Conservation (phyloP, 1,140 invertebrate genomes). For the Zaprionus capensis region DNA sequence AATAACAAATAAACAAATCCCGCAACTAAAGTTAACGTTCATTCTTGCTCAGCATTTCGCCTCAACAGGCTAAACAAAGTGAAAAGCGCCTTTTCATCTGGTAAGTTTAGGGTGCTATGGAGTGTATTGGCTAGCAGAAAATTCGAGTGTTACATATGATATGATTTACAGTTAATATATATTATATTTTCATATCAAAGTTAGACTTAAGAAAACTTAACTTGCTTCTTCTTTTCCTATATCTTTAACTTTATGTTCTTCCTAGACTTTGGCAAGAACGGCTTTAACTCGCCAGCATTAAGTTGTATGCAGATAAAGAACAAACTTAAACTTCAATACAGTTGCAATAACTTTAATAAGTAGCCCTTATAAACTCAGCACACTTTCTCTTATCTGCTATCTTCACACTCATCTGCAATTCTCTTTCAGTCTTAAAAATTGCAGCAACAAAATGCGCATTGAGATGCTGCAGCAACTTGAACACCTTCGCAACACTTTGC, state of each 20-base stretch:
- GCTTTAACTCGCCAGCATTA: too few relatives aligned
- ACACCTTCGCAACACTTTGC: conserved; percentile 33
- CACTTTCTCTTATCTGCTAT: neutral
- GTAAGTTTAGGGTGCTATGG: neutral
- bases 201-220: too few relatives aligned
- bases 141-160: neutral
- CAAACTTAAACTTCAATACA: too few relatives aligned
- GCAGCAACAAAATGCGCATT: conserved; percentile 35
- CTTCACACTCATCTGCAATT: neutral
- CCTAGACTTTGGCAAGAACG: too few relatives aligned
- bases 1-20: conserved; percentile 58
- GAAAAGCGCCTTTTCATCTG: conserved; percentile 19
- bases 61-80: conserved; percentile 46
- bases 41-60: conserved; percentile 36
- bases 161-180: too few relatives aligned
- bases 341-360: too few relatives aligned
- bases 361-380: neutral
- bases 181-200: neutral
- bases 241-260: too few relatives aligned
- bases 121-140: neutral
- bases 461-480: conserved; percentile 19
- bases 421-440: conserved; percentile 8
- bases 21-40: conserved; percentile 19
- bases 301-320: too few relatives aligned
- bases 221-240: too few relatives aligned